Evolutionary conservation across 1,140 invertebrate species (phyloP), one percentile per base, ranked within the genome.

Genomic region (Aphis gossypii): DNA sequence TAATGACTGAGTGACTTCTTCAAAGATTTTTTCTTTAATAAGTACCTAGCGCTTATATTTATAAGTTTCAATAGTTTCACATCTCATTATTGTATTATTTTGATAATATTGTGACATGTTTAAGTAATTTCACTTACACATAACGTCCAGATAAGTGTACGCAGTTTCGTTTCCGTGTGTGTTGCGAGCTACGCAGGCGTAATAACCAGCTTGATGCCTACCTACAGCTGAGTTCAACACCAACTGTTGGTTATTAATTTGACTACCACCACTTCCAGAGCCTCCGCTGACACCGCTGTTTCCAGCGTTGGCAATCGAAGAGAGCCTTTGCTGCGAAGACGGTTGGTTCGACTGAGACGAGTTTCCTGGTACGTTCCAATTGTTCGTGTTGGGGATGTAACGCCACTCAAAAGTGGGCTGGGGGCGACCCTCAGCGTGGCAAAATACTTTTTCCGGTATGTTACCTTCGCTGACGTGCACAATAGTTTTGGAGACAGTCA

Each of bases 401-500:
- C 35, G 82, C 97, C 97, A 98, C 21, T 96, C 95, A 94, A 97
- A 98, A 11, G 95, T 96, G 8, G 97, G 96, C 94, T 96, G 96
- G 2, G 97, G 97, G 95, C 97, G 97, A 51, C 97, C 97, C 92
- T 96, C 97, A 3, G 98, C 97, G 94, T 96, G 96, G 95, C 98
- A 99, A 90, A 96, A 96, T 23, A 98, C 97, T 94, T 96, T 96
- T 84, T 96, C 97, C 8, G 98, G 97, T 93, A 97, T 96, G 93
- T 97, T 96, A 94, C 97, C 97, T 95, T 98, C 98, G 44, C 96
- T 96, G 20, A 99, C 98, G 94, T 97, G 96, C 41, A 98, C 96
- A 46, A 96, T 95, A 82, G 95, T 96, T 23, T 97, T 96, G 1
- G 97, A 97, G 11, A 98, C 97, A 1, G 96, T 97, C 94, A 98